phyloP scores from a whole-genome alignment of 35 echinoderm and acorn worm species.

The Apostichopus californicus region DNA sequence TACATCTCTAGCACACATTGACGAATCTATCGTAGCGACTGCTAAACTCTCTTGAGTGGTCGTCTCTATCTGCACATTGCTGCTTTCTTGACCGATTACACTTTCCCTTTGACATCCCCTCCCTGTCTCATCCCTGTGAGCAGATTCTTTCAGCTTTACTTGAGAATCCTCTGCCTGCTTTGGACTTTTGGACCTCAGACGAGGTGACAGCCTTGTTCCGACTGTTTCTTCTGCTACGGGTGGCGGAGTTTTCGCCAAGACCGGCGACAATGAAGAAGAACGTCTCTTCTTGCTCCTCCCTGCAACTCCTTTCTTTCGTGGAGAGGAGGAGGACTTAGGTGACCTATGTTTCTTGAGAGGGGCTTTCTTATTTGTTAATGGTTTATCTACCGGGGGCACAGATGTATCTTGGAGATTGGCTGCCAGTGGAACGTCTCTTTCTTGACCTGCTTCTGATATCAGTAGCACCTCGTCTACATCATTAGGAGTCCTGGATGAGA shows the following conservation, averaged over 20 bases:
- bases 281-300: not conserved
- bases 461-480: slow-evolving; percentile 13
- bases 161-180: not conserved
- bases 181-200: slow-evolving; percentile 2
- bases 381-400: not conserved
- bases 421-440: not conserved
- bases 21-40: not conserved
- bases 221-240: not conserved
- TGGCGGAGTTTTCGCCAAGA: not conserved
- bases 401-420: not conserved
- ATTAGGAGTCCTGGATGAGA: not conserved
- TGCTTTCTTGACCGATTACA: not conserved
- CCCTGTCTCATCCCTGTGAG: not conserved
- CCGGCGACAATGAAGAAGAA: slow-evolving; percentile 2
- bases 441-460: slow-evolving; percentile 36
- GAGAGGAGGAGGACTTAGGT: slow-evolving; percentile 23
- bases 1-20: not conserved
- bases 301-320: not conserved
- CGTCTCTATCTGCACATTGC: not conserved
- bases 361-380: not conserved
- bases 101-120: not conserved
- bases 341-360: not conserved
- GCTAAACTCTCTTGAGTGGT: slow-evolving; percentile 5
- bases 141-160: not conserved
- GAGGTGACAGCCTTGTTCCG: slow-evolving; percentile 34